Evolutionary conservation across 2,797 vertebrate genomes (phyloP).

Genomic region (Xyrichtys novacula): DNA sequence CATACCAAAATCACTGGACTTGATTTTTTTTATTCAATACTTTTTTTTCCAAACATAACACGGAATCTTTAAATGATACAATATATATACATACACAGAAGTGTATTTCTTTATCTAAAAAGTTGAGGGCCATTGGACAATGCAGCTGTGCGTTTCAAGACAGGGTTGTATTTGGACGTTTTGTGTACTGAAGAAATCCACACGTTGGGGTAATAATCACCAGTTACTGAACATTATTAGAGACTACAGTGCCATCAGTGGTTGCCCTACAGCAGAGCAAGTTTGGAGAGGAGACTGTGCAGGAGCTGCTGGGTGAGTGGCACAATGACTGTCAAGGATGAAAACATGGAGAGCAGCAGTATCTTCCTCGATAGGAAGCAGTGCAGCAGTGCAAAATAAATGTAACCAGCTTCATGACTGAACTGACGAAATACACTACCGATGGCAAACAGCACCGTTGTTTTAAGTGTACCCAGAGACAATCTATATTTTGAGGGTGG

Average conservation of each 20-base stretch:
- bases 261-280: slow-evolving; percentile 67
- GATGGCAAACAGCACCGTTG: slow-evolving; percentile 75
- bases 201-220: slow-evolving; percentile 44
- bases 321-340: slow-evolving; percentile 60
- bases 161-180: slow-evolving; percentile 76
- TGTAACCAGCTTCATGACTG: slow-evolving; percentile 63
- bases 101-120: slow-evolving; percentile 86
- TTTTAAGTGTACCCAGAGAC: slow-evolving; percentile 57
- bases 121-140: slow-evolving; percentile 80
- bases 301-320: slow-evolving; percentile 68
- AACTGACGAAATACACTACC: slow-evolving; percentile 73
- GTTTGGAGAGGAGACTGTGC: slow-evolving; percentile 67
- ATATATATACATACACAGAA: slow-evolving; percentile 86
- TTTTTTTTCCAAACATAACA: slow-evolving; percentile 87
- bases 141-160: slow-evolving; percentile 86
- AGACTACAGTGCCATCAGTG: slow-evolving; percentile 67
- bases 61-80: slow-evolving; percentile 87
- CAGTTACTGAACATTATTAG: slow-evolving; percentile 51
- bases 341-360: slow-evolving; percentile 65
- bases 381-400: slow-evolving; percentile 73
- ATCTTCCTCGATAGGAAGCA: slow-evolving; percentile 71
- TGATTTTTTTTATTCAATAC: slow-evolving; percentile 86
- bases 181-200: slow-evolving; percentile 73
- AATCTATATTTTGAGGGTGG: slow-evolving; percentile 12
- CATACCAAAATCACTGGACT: slow-evolving; percentile 79